Percentiles rank a stretch among this genome's conserved stretches.
phyloP scores from a whole-genome alignment of 1,140 invertebrate species.

The Cotesia typhae region DNA sequence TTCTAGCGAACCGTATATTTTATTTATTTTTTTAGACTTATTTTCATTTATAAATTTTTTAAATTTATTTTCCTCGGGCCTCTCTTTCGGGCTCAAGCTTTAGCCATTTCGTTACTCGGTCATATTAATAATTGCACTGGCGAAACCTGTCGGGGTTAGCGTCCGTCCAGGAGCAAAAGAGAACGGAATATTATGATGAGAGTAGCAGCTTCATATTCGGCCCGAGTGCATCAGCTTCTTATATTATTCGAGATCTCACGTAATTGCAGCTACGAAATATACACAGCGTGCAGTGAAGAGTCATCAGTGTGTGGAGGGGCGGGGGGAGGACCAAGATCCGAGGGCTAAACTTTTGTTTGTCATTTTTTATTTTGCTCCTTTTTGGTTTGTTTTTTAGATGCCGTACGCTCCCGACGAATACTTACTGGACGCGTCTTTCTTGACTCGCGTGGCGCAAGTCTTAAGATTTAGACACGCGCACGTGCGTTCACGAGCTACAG shows the following conservation, averaged over 20 bases:
- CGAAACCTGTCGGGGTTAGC: conserved; percentile 34
- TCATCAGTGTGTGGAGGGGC: background rate
- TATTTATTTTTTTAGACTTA: no score
- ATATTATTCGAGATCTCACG: conserved; percentile 1
- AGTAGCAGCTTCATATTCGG: background rate
- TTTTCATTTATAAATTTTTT: conserved; percentile 1
- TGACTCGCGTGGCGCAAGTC: conserved; percentile 33
- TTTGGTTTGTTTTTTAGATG: background rate
- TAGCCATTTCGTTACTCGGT: conserved; percentile 15
- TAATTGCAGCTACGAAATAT: conserved; percentile 24
- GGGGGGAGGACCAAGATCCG: no score
- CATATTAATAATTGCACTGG: conserved; percentile 37
- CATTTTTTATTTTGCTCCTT: background rate
- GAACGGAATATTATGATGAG: conserved; percentile 14
- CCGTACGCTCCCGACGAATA: conserved; percentile 7
- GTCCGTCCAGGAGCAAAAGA: conserved; percentile 23
- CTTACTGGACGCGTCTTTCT: background rate
- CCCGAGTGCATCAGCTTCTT: conserved; percentile 13
- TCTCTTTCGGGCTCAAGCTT: background rate
- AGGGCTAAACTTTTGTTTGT: background rate
- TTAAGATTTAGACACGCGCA: conserved; percentile 38
- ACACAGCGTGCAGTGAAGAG: background rate
- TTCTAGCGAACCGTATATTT: background rate
- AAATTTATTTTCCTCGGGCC: conserved; percentile 4
- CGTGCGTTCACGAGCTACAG: conserved; percentile 15